Evolutionary conservation across 2,113 vertebrate genomes (phyloP).

Genomic region (Euleptes europaea): DNA sequence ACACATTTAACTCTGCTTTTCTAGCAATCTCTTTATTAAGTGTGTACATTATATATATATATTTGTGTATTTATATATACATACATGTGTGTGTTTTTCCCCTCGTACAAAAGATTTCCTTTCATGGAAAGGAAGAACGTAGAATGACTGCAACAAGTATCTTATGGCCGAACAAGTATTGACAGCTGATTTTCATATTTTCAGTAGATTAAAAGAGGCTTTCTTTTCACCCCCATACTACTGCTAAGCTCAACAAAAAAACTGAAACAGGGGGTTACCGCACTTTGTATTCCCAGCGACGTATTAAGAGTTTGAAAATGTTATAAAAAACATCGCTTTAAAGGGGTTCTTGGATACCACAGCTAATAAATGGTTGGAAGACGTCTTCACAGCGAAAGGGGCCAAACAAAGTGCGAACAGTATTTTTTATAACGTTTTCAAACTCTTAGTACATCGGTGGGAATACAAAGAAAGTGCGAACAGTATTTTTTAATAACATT

Average conservation of each 20-base stretch:
- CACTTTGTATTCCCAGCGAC: no score
- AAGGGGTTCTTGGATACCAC: no score
- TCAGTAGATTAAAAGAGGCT: conserved; percentile 47
- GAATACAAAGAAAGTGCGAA: no score
- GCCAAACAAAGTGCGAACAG: no score
- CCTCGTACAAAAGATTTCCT: conserved; percentile 65
- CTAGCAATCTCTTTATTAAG: conserved; percentile 64
- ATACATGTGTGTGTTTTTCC: conserved; percentile 31
- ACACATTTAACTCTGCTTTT: conserved; percentile 12
- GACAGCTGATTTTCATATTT: conserved; percentile 58
- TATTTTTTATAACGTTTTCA: no score
- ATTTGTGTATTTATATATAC: not conserved
- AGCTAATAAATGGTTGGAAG: no score
- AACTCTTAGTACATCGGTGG: no score
- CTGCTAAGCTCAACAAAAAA: conserved; percentile 48
- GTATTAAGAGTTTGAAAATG: no score
- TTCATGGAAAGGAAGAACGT: conserved; percentile 68
- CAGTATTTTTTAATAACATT: no score
- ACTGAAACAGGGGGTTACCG: no score
- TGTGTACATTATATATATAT: conserved; percentile 49
- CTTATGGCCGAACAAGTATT: conserved; percentile 67
- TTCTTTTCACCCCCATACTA: conserved; percentile 3
- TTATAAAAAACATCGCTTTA: no score
- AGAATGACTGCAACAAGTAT: conserved; percentile 48
- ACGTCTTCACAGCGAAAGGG: no score